phyloP scores from a whole-genome alignment of 1,140 invertebrate genomes.

The Ganaspis sp. region DNA sequence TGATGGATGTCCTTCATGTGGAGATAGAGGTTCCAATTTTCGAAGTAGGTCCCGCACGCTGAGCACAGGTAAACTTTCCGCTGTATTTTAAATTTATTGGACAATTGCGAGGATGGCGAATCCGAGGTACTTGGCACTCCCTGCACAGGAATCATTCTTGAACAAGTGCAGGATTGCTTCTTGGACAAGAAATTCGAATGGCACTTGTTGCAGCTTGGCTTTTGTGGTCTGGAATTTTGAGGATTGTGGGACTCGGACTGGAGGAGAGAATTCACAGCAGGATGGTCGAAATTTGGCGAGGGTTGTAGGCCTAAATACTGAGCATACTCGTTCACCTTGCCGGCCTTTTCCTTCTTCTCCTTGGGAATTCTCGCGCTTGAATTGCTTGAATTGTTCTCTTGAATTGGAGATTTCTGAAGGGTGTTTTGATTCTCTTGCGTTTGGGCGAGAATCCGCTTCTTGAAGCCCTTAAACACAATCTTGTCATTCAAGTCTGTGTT shows the following conservation, averaged over 20 bases:
- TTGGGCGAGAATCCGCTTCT: conserved; percentile 68
- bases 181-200: conserved; percentile 72
- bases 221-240: conserved; percentile 74
- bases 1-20: conserved; percentile 88
- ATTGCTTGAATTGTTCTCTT: conserved; percentile 38
- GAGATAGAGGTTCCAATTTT: conserved; percentile 88
- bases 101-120: conserved; percentile 45
- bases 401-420: conserved; percentile 7
- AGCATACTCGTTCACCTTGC: conserved; percentile 80
- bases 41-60: conserved; percentile 87
- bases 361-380: conserved; percentile 42
- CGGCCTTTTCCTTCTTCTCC: conserved; percentile 62
- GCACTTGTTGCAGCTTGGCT: conserved; percentile 79
- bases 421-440: conserved; percentile 57
- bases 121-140: conserved; percentile 58
- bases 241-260: neutral
- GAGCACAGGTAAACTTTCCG: conserved; percentile 86
- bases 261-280: neutral
- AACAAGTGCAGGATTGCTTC: conserved; percentile 71
- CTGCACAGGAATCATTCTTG: conserved; percentile 36
- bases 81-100: conserved; percentile 80
- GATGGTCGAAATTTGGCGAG: conserved; percentile 63
- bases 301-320: conserved; percentile 84
- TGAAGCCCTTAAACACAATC: conserved; percentile 67
- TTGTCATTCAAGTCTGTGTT: conserved; percentile 65